Evolutionary conservation across 1,140 invertebrate species (phyloP).

Genomic region (Kradibia gibbosae): DNA sequence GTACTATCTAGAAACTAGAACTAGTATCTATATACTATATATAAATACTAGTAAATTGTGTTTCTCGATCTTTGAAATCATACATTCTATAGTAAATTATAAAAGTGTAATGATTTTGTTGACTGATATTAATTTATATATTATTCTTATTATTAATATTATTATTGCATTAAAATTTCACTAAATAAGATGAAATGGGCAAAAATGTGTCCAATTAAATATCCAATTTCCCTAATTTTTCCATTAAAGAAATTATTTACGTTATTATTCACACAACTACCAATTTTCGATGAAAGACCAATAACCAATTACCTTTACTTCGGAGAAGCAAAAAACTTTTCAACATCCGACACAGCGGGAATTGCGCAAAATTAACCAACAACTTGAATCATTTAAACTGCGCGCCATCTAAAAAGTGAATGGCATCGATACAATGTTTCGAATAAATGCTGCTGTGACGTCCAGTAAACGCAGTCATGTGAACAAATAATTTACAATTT

Average conservation of each 20-base stretch:
- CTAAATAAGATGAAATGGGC: not conserved
- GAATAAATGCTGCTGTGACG: slow-evolving; percentile 21
- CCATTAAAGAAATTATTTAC: no score
- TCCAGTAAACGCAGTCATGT: not conserved
- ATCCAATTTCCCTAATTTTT: no score
- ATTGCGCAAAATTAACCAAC: slow-evolving; percentile 16
- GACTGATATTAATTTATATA: not conserved
- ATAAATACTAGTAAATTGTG: no score
- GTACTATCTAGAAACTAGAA: not conserved
- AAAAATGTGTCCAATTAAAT: no score
- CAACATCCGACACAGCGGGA: not conserved
- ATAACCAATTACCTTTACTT: not conserved
- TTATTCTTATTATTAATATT: no score
- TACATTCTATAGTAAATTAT: no score
- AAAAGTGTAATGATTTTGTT: no score
- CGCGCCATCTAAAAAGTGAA: slow-evolving; percentile 36
- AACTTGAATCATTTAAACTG: slow-evolving; percentile 17
- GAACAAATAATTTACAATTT: no score
- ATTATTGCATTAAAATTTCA: not conserved
- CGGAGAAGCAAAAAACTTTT: not conserved
- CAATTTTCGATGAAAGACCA: not conserved
- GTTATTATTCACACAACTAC: not conserved
- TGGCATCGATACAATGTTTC: slow-evolving; percentile 46
- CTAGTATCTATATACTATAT: no score
- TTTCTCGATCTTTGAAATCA: not conserved